Evolutionary conservation across 2,888 invertebrate species (phyloP).

Genomic region (Incurvaria masculella): DNA sequence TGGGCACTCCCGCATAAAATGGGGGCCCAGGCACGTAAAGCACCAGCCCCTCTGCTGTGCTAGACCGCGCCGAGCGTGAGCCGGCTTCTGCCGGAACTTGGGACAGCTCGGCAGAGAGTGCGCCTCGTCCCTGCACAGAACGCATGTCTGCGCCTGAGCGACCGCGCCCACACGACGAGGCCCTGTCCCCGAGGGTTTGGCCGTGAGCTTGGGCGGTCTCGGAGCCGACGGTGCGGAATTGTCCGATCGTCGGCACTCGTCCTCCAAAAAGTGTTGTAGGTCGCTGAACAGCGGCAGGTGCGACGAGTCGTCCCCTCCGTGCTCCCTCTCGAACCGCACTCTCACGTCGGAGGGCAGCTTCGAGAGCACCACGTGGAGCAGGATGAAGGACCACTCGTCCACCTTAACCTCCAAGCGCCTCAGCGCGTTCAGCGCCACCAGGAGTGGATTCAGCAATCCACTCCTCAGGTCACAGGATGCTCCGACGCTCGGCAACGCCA

Average conservation of each 20-base stretch:
- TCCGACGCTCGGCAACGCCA: constrained; percentile 2
- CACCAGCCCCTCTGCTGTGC: not conserved
- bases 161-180: not conserved
- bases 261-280: constrained; percentile 1
- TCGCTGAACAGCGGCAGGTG: not conserved
- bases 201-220: not conserved
- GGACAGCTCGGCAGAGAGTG: not conserved
- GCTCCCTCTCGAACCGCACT: not conserved
- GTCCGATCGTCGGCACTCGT: not conserved
- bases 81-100: not conserved
- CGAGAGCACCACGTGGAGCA: not conserved
- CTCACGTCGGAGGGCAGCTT: constrained; percentile 1
- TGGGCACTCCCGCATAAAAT: not conserved
- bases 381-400: not conserved
- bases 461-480: not conserved
- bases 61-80: not conserved
- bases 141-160: not conserved
- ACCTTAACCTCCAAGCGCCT: not conserved
- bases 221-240: not conserved
- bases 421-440: not conserved
- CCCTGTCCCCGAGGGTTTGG: not conserved
- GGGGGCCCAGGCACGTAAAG: not conserved
- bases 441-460: not conserved
- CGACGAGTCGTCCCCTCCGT: not conserved
- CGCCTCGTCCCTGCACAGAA: not conserved